These are phyloP conservation scores for Staurois parvus DNA, from an alignment of 2,797 vertebrate genomes.

Conservation along the genomic window DNA sequence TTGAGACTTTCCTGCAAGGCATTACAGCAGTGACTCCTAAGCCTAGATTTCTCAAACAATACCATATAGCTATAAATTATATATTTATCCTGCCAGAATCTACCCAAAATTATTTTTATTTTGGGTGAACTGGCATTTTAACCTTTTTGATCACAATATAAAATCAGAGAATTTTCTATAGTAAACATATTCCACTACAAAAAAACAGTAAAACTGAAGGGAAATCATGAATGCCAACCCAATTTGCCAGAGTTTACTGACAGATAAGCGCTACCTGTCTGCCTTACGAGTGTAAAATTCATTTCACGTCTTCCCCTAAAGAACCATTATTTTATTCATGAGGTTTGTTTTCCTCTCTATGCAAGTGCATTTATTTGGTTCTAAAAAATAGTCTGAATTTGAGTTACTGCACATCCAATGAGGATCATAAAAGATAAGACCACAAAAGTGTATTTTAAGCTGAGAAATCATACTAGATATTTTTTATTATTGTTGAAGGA, in stretches of 20 bases:
- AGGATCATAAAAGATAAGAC: slow-evolving; percentile 18
- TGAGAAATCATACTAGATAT: slow-evolving; percentile 28
- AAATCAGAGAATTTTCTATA: background rate
- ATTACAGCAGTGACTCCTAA: too few species aligned
- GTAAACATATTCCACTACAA: background rate
- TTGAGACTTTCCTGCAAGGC: too few species aligned
- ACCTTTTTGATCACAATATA: too few species aligned
- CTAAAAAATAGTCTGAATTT: slow-evolving; percentile 34
- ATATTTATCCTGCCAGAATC: too few species aligned
- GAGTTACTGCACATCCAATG: slow-evolving; percentile 18
- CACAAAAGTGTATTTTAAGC: slow-evolving; percentile 34
- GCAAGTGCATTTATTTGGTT: slow-evolving; percentile 44
- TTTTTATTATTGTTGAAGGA: slow-evolving; percentile 21
- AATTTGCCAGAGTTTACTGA: slow-evolving; percentile 31
- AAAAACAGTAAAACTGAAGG: background rate
- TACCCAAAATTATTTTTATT: too few species aligned
- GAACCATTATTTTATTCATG: slow-evolving; percentile 54
- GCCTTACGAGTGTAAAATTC: slow-evolving; percentile 25
- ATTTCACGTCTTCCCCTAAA: slow-evolving; percentile 30
- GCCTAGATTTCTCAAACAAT: too few species aligned
- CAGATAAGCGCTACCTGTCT: slow-evolving; percentile 17
- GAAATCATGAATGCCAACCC: slow-evolving; percentile 16
- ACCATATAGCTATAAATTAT: too few species aligned
- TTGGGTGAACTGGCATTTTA: too few species aligned
- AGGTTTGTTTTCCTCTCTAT: slow-evolving; percentile 28